phyloP scores from a whole-genome alignment of 2,797 vertebrate genomes.

The Halcyon badia region DNA sequence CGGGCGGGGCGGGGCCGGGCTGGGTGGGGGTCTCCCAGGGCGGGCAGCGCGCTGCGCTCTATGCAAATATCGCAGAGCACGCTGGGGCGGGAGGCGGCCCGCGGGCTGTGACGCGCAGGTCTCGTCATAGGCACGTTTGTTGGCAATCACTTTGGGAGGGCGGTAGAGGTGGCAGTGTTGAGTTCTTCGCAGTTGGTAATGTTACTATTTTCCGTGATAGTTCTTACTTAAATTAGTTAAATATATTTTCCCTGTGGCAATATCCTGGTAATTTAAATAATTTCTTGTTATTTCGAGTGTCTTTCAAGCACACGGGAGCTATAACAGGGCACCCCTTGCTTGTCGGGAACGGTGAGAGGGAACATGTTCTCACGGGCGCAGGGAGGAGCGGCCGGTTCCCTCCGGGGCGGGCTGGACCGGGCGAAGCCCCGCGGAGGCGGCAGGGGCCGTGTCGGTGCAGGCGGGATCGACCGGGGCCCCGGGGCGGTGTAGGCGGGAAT shows the following conservation, averaged over 20 bases:
- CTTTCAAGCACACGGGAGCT: rapidly evolving
- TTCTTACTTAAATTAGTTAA: not conserved
- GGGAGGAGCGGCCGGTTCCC: too few species aligned
- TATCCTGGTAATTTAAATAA: rapidly evolving
- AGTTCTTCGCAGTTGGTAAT: not conserved
- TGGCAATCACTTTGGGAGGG: rapidly evolving
- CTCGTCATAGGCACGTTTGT: too few species aligned
- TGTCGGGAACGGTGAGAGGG: not conserved
- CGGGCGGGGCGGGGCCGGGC: rapidly evolving
- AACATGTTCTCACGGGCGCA: rapidly evolving
- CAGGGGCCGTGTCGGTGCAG: not conserved
- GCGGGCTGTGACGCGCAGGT: not conserved
- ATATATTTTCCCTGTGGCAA: rapidly evolving
- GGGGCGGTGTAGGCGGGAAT: too few species aligned
- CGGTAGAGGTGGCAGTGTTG: rapidly evolving
- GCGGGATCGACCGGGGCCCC: too few species aligned
- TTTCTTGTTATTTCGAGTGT: too few species aligned
- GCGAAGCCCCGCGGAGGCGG: not conserved
- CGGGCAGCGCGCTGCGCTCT: rapidly evolving
- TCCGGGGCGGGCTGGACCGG: not conserved
- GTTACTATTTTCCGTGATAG: not conserved
- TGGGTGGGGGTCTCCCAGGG: rapidly evolving
- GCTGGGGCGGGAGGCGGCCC: not conserved
- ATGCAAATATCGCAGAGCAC: not conserved
- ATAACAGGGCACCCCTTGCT: rapidly evolving